Evolutionary conservation across 2,797 vertebrate species (phyloP).

Genomic region (Acipenser oxyrinchus): DNA sequence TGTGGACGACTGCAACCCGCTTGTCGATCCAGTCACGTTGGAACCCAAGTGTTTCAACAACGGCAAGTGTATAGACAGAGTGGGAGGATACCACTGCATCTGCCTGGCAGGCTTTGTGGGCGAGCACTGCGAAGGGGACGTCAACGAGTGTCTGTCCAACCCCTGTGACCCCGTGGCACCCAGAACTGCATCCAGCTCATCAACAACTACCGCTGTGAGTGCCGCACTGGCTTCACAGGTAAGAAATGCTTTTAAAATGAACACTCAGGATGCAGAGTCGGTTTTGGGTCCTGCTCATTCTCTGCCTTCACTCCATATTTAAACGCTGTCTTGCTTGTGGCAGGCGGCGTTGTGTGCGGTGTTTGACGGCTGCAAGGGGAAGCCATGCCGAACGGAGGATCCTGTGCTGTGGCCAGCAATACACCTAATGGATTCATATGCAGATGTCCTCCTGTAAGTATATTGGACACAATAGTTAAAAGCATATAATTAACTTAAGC

Average conservation of each 20-base stretch:
- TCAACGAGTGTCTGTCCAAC: constrained; percentile 95
- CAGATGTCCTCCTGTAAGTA: constrained; percentile 68
- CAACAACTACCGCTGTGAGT: constrained; percentile 93
- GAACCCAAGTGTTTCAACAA: constrained; percentile 94
- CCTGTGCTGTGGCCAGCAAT: constrained; percentile 84
- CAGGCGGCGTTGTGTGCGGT: constrained; percentile 80
- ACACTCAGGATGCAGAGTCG: constrained; percentile 18
- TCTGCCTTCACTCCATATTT: constrained; percentile 8
- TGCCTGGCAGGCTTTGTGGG: constrained; percentile 88
- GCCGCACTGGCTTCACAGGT: constrained; percentile 85
- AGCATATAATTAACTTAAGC: neutral
- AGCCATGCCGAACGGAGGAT: constrained; percentile 82
- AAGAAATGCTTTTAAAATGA: constrained; percentile 11
- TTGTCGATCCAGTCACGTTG: constrained; percentile 66
- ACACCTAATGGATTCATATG: constrained; percentile 80
- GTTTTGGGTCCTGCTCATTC: neutral
- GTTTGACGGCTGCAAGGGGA: constrained; percentile 81
- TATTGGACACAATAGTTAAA: neutral
- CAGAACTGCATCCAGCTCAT: constrained; percentile 91
- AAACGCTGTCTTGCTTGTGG: neutral
- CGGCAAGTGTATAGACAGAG: constrained; percentile 83
- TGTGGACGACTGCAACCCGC: constrained; percentile 84
- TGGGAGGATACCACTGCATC: constrained; percentile 88
- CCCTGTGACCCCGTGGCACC: constrained; percentile 83
- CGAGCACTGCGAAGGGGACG: constrained; percentile 90